Conservation (phyloP, 2,888 invertebrate species). For the Hoplodrina ambigua region DNA sequence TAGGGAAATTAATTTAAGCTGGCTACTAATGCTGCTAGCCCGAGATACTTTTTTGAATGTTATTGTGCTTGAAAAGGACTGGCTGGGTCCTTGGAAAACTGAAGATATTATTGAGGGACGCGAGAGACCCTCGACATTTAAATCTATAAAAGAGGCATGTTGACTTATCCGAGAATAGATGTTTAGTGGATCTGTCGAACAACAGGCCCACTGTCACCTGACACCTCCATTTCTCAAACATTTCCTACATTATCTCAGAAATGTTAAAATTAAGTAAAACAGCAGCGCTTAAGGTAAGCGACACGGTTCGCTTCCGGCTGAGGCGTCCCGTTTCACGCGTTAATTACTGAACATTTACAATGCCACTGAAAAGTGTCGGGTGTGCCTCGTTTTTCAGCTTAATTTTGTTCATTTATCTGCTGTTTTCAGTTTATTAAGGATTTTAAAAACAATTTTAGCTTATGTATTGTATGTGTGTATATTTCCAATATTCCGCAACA, state of each 20-base stretch:
- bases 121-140: not conserved
- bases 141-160: not conserved
- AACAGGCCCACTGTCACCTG: not conserved
- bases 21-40: not conserved
- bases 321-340: constrained; percentile 51
- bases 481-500: too few species aligned
- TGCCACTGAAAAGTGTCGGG: constrained; percentile 51
- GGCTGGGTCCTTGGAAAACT: not conserved
- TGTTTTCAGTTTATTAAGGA: constrained; percentile 13
- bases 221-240: constrained; percentile 27
- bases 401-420: constrained; percentile 40
- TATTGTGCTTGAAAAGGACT: too few species aligned
- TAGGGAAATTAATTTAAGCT: not conserved
- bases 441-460: not conserved
- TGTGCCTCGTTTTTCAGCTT: constrained; percentile 34
- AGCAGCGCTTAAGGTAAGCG: constrained; percentile 56
- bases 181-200: not conserved
- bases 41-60: too few species aligned
- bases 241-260: constrained; percentile 30
- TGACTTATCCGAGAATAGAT: not conserved
- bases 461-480: too few species aligned
- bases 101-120: not conserved
- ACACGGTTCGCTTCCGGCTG: constrained; percentile 48
- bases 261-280: constrained; percentile 54
- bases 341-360: constrained; percentile 57